Evolutionary conservation across 1,140 invertebrate genomes (phyloP).

Genomic region (Lepidostoma basale): DNA sequence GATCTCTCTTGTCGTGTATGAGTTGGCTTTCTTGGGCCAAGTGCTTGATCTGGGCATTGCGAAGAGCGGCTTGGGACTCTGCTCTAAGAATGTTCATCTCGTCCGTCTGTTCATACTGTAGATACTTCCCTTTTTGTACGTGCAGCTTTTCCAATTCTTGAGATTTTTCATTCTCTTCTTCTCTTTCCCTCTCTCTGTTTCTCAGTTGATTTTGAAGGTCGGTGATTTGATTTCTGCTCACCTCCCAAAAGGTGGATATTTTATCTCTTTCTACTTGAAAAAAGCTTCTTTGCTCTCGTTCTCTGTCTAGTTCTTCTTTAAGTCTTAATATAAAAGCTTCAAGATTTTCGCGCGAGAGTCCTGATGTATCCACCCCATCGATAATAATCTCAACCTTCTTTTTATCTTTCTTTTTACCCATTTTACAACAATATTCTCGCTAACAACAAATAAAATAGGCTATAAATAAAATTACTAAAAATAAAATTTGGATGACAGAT

Average conservation of each 20-base stretch:
- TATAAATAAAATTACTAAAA: too few relatives aligned
- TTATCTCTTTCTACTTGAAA: conserved; percentile 95
- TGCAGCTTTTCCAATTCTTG: conserved; percentile 48
- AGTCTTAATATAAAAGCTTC: conserved; percentile 85
- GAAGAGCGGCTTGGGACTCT: conserved; percentile 75
- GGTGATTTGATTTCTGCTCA: conserved; percentile 75
- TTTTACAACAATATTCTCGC: too few relatives aligned
- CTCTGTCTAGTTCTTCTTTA: conserved; percentile 90
- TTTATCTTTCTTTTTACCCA: conserved; percentile 9
- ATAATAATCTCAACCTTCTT: not conserved
- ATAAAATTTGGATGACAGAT: too few relatives aligned
- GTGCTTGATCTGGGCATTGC: conserved; percentile 77
- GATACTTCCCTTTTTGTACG: conserved; percentile 35
- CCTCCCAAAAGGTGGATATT: conserved; percentile 91
- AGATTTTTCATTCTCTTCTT: conserved; percentile 48
- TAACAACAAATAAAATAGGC: too few relatives aligned
- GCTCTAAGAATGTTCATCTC: conserved; percentile 58
- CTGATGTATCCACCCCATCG: conserved; percentile 81
- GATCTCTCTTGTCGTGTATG: conserved; percentile 76
- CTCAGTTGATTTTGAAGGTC: conserved; percentile 9
- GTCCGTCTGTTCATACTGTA: conserved; percentile 35
- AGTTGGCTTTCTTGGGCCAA: conserved; percentile 76
- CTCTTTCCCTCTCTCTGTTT: conserved; percentile 35
- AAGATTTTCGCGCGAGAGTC: conserved; percentile 93
- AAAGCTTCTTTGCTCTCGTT: conserved; percentile 92